Base-by-base conservation (phyloP, 2,113 vertebrate species). In the Erinaceus europaeus region DNA sequence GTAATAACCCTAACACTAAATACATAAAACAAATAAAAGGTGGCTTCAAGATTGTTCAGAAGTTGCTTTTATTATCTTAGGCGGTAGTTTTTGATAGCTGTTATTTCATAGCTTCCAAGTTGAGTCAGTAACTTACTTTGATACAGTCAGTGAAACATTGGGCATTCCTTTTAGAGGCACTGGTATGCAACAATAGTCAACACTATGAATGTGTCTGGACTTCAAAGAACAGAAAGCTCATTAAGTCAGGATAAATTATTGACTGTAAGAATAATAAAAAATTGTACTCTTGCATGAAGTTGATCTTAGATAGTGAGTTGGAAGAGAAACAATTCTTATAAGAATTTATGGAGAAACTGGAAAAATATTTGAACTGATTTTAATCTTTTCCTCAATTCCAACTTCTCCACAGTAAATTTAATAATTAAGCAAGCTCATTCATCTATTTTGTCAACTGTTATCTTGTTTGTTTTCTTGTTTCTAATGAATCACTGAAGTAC, bases 371-470 rank as follows among this genome's bases (percentile, higher is more conserved):
- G 48, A 14, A 42, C 6, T n/a, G 36, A 91, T 75, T 82, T 88
- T 91, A 68, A 73, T 86, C 21, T 38, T 81, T 76, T 52, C 20
- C 29, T 36, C 61, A 73, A 74, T 84, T 84, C 62, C 15, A 80
- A 3, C 13, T 84, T 89, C 36, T 90, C 68, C 34, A 86, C 29
- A 73, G 32, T 74, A 69, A 90, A 86, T 84, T 88, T 76, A 82
- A 64, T 36, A 72, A 65, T 73, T 92, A 74, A 86, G 27, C 17
- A 71, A 10, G 25, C 52, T 29, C 10, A 32, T 55, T 90, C 7
- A 69, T 82, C 36, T 68, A 10, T 71, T 76, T 53, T 84, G 74
- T 75, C 9, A 52, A 89, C 11, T 0, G 2, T 67, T 74, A 52
- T 32, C 7, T 65, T 67, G 62, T 85, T 88, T 83, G 69, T 50